Evolutionary conservation across 2,888 invertebrate genomes (phyloP).

Genomic region (Anoplius nigerrimus): DNA sequence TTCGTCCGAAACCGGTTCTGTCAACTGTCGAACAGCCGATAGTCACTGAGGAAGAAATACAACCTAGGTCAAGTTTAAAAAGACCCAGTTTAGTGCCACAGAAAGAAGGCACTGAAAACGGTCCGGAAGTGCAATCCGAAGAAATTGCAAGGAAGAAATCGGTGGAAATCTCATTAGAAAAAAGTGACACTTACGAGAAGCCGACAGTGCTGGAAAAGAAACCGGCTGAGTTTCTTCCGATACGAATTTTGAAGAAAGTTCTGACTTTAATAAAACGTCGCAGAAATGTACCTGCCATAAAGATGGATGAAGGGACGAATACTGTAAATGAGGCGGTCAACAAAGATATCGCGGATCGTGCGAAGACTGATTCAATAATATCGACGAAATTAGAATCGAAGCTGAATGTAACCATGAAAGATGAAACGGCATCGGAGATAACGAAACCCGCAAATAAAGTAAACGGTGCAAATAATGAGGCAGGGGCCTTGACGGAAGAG

Average conservation of each 20-base stretch:
- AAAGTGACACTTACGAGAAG: not conserved
- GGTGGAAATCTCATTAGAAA: not conserved
- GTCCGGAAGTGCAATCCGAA: too few species aligned
- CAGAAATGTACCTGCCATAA: constrained; percentile 1
- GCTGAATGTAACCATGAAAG: not conserved
- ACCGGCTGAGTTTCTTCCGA: constrained; percentile 32
- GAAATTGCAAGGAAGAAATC: not conserved
- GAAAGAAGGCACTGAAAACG: too few species aligned
- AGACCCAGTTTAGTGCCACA: too few species aligned
- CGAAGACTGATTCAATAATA: too few species aligned
- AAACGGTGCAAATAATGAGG: not conserved
- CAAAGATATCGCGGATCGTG: not conserved
- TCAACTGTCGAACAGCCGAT: constrained; percentile 8
- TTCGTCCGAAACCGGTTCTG: not conserved
- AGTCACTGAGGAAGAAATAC: not conserved
- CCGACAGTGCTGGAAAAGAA: constrained; percentile 17
- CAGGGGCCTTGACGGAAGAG: not conserved
- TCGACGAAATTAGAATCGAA: not conserved
- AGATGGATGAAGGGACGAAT: not conserved
- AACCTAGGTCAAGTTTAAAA: too few species aligned
- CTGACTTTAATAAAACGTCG: constrained; percentile 21
- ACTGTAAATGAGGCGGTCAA: not conserved
- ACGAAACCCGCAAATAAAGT: not conserved
- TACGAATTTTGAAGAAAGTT: constrained; percentile 40
- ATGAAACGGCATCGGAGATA: not conserved